Evolutionary conservation across 2,113 vertebrate genomes (phyloP).

Genomic region (Neolamprologus kungweensis): DNA sequence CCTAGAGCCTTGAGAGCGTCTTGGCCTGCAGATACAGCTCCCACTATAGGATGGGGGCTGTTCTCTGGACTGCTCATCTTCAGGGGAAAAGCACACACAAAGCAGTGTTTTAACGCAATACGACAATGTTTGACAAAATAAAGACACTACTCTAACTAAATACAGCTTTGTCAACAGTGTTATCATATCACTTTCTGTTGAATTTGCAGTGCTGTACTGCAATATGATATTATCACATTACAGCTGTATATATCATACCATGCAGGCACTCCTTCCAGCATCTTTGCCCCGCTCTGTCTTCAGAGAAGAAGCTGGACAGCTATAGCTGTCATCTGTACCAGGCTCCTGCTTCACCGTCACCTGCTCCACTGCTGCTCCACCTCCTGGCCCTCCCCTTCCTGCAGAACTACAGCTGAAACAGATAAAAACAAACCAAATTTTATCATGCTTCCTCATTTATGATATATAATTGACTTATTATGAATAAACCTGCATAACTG

Average conservation of each 20-base stretch:
- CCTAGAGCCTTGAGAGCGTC: constrained; percentile 78
- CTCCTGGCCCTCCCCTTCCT: constrained; percentile 70
- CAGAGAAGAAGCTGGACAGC: constrained; percentile 64
- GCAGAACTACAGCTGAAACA: constrained; percentile 84
- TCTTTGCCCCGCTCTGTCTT: constrained; percentile 88
- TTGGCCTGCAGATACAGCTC: constrained; percentile 75
- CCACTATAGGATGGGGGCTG: constrained; percentile 74
- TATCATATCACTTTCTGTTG: not conserved
- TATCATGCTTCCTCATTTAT: not conserved
- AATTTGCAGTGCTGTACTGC: not conserved
- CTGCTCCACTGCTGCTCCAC: constrained; percentile 76
- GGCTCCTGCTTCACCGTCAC: constrained; percentile 95
- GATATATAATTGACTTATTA: not conserved
- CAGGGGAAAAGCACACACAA: not conserved
- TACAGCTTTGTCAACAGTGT: not conserved
- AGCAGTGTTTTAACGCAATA: not conserved
- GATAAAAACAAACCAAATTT: not conserved
- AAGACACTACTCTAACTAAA: not conserved
- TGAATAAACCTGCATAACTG: not conserved
- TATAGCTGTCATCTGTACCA: constrained; percentile 84
- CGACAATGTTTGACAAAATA: not conserved
- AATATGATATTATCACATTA: not conserved
- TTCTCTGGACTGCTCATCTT: constrained; percentile 95
- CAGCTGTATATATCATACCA: constrained; percentile 64
- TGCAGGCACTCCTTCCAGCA: constrained; percentile 89